Conservation (phyloP, 2,888 invertebrate genomes). For the Drosophila infuscata region DNA sequence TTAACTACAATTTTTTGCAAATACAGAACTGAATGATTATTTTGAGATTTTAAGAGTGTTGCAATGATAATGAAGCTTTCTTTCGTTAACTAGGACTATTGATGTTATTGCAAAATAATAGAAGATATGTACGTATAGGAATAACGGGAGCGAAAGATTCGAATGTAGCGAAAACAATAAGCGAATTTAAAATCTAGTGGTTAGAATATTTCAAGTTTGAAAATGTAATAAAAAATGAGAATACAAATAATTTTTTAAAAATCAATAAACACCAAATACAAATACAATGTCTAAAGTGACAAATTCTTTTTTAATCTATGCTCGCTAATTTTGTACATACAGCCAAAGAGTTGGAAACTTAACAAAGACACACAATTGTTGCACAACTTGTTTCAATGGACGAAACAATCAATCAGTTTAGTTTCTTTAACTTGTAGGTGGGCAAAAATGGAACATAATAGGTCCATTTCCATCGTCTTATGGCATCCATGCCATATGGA, state of each 20-base stretch:
- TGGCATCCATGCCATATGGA: conserved; percentile 89
- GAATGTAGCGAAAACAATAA: conserved; percentile 48
- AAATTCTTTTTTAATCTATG: conserved; percentile 3
- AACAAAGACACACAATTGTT: not conserved
- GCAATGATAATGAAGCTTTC: conserved; percentile 15
- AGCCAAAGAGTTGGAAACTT: not conserved
- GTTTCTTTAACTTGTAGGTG: conserved; percentile 86
- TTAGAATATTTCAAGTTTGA: conserved; percentile 49
- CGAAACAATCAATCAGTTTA: conserved; percentile 50
- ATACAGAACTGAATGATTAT: conserved; percentile 55
- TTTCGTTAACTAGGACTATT: conserved; percentile 68
- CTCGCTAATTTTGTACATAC: not conserved
- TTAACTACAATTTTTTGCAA: conserved; percentile 51
- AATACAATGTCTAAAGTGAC: conserved; percentile 18
- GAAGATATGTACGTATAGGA: conserved; percentile 62
- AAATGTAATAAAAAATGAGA: conserved; percentile 46
- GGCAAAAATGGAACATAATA: conserved; percentile 90
- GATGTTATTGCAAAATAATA: conserved; percentile 78
- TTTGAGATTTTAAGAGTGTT: conserved; percentile 42
- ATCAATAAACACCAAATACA: conserved; percentile 49
- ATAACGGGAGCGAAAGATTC: conserved; percentile 40
- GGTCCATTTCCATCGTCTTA: conserved; percentile 89
- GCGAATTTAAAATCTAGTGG: conserved; percentile 67
- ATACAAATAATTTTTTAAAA: conserved; percentile 35
- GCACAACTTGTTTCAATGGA: not conserved